These are phyloP conservation scores for Gobio occitaniae DNA, from an alignment of 2,797 vertebrate genomes.

Conservation along the genomic window DNA sequence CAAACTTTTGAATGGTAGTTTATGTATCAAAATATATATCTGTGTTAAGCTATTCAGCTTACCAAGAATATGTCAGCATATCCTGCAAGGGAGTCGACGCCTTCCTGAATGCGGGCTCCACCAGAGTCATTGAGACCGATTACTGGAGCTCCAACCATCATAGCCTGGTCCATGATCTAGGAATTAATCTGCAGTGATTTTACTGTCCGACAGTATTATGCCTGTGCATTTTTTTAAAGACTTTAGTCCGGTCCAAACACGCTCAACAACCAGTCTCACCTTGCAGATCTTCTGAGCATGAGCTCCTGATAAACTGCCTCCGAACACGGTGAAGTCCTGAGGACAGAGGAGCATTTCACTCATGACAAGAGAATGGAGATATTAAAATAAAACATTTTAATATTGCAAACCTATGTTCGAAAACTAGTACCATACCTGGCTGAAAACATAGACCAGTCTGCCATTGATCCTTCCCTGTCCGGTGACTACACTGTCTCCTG, in stretches of 20 bases:
- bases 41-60: conserved; percentile 42
- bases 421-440: conserved; percentile 83
- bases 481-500: conserved; percentile 97
- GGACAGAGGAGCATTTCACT: conserved; percentile 50
- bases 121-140: conserved; percentile 97
- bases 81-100: conserved; percentile 96
- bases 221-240: neutral
- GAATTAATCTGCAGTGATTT: neutral
- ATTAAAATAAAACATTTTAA: neutral
- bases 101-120: conserved; percentile 97
- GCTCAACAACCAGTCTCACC: conserved; percentile 71
- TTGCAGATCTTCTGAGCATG: conserved; percentile 99
- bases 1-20: neutral
- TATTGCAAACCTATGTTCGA: neutral
- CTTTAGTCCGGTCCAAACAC: neutral
- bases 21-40: neutral
- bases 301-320: conserved; percentile 95
- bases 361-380: neutral
- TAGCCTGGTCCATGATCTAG: conserved; percentile 97
- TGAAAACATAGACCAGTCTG: conserved; percentile 94
- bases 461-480: conserved; percentile 94
- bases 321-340: conserved; percentile 98
- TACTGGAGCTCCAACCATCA: conserved; percentile 92
- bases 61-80: conserved; percentile 99
- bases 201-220: neutral